These are phyloP conservation scores for Meiosimyza platycephala DNA, from an alignment of 2,888 invertebrate genomes.

Conservation along the genomic window DNA sequence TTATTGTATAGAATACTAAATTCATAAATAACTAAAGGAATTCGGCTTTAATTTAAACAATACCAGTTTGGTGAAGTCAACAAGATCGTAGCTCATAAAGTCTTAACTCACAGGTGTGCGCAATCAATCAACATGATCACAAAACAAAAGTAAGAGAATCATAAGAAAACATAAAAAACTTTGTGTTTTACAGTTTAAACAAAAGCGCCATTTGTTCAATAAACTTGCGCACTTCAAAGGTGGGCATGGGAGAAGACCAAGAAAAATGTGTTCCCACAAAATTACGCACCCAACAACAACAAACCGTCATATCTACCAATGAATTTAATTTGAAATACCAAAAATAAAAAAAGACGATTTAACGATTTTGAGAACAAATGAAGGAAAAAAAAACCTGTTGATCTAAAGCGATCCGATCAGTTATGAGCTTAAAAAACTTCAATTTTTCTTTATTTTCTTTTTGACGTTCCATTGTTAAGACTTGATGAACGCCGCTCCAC, in stretches of 20 bases:
- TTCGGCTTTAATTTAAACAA: slow-evolving; percentile 23
- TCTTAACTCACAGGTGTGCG: slow-evolving; percentile 41
- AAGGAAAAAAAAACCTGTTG: slow-evolving; percentile 23
- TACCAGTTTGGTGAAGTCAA: slow-evolving; percentile 20
- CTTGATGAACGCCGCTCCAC: slow-evolving; percentile 19
- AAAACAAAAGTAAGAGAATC: slow-evolving; percentile 46
- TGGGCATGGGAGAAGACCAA: not conserved
- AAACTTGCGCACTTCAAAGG: not conserved
- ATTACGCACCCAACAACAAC: not conserved
- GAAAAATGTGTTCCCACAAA: slow-evolving; percentile 15
- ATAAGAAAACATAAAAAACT: not conserved
- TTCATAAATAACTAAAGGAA: not conserved
- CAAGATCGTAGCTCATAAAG: slow-evolving; percentile 33
- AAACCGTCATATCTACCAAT: no score
- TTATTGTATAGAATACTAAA: no score
- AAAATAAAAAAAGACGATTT: no score
- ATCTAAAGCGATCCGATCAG: slow-evolving; percentile 8
- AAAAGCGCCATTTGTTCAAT: slow-evolving; percentile 23
- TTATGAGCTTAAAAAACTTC: not conserved
- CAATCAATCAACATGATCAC: slow-evolving; percentile 44
- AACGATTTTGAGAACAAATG: no score
- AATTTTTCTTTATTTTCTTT: no score
- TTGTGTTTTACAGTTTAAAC: slow-evolving; percentile 16
- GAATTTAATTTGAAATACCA: no score
- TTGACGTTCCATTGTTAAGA: slow-evolving; percentile 17